Evolutionary conservation across 2,888 invertebrate species (phyloP).

Genomic region (Cinara cedri): DNA sequence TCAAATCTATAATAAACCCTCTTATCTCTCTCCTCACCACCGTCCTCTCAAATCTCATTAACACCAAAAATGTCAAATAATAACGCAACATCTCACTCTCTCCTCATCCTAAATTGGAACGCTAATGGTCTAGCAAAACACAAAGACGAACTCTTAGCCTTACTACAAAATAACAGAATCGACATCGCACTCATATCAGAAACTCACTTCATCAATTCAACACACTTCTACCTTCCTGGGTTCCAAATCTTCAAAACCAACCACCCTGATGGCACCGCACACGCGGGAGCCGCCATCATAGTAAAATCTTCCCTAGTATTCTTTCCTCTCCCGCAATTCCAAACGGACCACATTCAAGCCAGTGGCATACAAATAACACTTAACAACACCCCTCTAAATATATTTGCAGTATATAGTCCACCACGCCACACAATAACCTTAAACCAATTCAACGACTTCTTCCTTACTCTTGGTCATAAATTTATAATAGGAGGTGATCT

Average conservation of each 20-base stretch:
- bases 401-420: slow-evolving; percentile 21
- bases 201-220: background rate
- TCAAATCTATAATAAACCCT: too few relatives aligned
- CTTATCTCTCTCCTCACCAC: too few relatives aligned
- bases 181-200: background rate
- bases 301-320: background rate
- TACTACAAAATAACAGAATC: background rate
- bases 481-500: too few relatives aligned
- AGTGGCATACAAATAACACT: background rate
- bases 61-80: too few relatives aligned
- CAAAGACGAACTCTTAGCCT: background rate
- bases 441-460: too few relatives aligned
- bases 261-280: background rate
- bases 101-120: slow-evolving; percentile 35
- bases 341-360: background rate
- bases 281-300: background rate
- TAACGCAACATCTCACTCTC: background rate
- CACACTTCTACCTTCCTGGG: background rate
- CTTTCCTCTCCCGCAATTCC: background rate
- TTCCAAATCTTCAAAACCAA: slow-evolving; percentile 15
- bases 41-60: too few relatives aligned
- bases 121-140: slow-evolving; percentile 15
- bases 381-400: slow-evolving; percentile 10
- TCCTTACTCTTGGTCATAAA: too few relatives aligned
- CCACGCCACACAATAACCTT: background rate